phyloP scores from a whole-genome alignment of 2,113 vertebrate genomes.

The Eulemur rufifrons region DNA sequence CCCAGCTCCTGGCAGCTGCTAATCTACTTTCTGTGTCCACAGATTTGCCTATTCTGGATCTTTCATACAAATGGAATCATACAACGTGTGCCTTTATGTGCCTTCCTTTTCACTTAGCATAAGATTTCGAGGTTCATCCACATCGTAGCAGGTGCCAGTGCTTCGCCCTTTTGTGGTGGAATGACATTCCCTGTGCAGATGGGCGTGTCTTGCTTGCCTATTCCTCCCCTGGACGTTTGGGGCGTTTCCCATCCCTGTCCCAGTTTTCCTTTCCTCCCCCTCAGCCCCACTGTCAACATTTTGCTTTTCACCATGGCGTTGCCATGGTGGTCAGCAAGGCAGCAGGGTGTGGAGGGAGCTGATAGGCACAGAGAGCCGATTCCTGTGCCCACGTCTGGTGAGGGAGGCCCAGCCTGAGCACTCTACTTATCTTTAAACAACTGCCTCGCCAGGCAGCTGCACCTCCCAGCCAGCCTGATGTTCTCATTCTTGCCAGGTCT shows the following conservation, averaged over 20 bases:
- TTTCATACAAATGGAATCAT: accelerated
- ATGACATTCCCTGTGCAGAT: accelerated
- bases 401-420: neutral
- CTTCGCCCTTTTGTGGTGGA: accelerated
- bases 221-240: accelerated
- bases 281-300: no score
- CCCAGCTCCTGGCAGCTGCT: neutral
- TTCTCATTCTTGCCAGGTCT: neutral
- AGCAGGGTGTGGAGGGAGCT: accelerated
- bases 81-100: accelerated
- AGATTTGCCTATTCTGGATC: neutral
- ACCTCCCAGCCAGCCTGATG: neutral
- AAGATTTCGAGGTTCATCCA: accelerated
- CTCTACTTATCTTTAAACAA: neutral
- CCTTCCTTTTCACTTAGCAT: neutral
- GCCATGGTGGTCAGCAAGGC: neutral
- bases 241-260: no score
- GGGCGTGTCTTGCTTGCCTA: accelerated
- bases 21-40: neutral
- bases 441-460: neutral
- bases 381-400: accelerated
- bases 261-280: neutral
- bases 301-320: neutral
- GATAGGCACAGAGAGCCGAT: neutral
- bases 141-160: accelerated